These are phyloP conservation scores for Dendroctonus valens DNA, from an alignment of 1,140 invertebrate species.

Conservation along the genomic window DNA sequence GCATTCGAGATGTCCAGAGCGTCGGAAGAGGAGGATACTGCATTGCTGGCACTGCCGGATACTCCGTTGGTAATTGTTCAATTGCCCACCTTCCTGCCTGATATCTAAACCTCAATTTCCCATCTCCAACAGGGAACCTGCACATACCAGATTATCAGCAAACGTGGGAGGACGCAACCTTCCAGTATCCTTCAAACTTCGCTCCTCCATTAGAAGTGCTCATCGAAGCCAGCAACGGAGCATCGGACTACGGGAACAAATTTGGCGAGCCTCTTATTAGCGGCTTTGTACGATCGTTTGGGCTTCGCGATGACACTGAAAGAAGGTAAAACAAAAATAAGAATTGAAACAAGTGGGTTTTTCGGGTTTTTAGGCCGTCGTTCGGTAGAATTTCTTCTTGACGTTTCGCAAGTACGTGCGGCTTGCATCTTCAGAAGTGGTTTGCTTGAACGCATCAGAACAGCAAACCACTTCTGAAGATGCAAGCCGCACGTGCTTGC, in stretches of 20 bases:
- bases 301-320: conserved; percentile 66
- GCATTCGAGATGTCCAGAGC: conserved; percentile 92
- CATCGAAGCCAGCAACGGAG: conserved; percentile 95
- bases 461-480: too few relatives aligned
- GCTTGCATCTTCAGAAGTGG: too few relatives aligned
- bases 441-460: too few relatives aligned
- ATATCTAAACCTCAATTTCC: background rate
- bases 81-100: background rate
- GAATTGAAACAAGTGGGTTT: too few relatives aligned
- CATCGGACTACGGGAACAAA: conserved; percentile 98
- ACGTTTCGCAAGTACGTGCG: too few relatives aligned
- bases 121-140: conserved; percentile 9
- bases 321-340: conserved; percentile 49
- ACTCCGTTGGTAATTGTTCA: conserved; percentile 81
- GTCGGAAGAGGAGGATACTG: conserved; percentile 89
- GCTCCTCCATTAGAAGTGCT: conserved; percentile 83
- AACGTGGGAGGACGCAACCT: conserved; percentile 81
- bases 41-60: conserved; percentile 94
- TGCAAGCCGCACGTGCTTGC: too few relatives aligned
- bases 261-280: conserved; percentile 94
- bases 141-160: conserved; percentile 66
- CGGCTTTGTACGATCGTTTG: conserved; percentile 92
- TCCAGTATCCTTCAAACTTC: conserved; percentile 85
- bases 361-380: too few relatives aligned
- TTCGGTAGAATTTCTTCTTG: too few relatives aligned